Evolutionary conservation across 2,797 vertebrate genomes (phyloP).

Genomic region (Poeciliopsis infans): DNA sequence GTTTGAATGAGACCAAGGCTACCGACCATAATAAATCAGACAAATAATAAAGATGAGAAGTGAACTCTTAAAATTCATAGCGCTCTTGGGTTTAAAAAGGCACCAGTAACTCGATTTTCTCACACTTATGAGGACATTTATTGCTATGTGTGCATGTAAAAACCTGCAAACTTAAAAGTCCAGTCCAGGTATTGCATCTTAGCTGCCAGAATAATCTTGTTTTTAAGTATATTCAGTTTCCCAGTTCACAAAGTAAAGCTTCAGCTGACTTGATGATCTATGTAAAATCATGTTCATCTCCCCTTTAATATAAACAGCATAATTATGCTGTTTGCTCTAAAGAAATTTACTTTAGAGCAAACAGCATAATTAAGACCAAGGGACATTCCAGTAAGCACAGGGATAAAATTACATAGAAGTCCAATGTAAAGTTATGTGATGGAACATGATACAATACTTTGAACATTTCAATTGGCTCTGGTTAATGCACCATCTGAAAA

Average conservation of each 20-base stretch:
- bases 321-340: too few relatives aligned
- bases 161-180: background rate
- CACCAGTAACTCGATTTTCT: background rate
- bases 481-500: background rate
- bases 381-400: background rate
- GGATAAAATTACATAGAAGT: background rate
- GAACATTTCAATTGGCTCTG: background rate
- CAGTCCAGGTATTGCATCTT: background rate
- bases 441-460: background rate
- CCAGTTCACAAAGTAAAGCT: background rate
- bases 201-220: background rate
- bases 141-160: background rate
- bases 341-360: background rate
- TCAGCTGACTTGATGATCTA: background rate
- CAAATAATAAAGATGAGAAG: slow-evolving; percentile 1
- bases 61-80: background rate
- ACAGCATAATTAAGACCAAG: background rate
- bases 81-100: background rate
- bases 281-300: background rate
- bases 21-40: slow-evolving; percentile 2
- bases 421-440: background rate
- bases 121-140: background rate
- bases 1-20: background rate
- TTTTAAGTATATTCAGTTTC: background rate
- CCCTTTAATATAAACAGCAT: background rate